Base-by-base conservation (phyloP, 2,888 invertebrate genomes). In the Ferrisia virgata region DNA sequence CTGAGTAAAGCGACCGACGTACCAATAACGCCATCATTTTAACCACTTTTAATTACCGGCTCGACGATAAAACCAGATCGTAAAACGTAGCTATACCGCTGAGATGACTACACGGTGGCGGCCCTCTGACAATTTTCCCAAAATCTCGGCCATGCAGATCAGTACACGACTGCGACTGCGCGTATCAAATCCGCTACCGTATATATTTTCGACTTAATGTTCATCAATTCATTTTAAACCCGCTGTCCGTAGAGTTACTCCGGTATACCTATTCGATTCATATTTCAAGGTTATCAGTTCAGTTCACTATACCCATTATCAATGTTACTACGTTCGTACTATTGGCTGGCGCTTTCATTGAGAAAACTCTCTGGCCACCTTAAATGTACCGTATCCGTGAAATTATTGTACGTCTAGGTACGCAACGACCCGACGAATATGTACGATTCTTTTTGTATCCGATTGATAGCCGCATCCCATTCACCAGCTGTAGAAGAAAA, bases 401-500 rank as follows among this genome's bases (percentile, higher is more conserved):
- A 64, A 64, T 64, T 64, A 53, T 22, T 9, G 6, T 22, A 53
- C 53, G 53, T n/a, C n/a, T n/a, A n/a, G n/a, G n/a, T n/a, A n/a
- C n/a, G n/a, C n/a, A n/a, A n/a, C n/a, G n/a, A n/a, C n/a, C n/a
- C 28, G 15, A 13, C 64, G 28, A 13, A 28, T 64, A 11, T 13
- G 43, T 43, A 11, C 5, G 11, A 39, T 43, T 43, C 11, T n/a
- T 5, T n/a, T 47, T n/a, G n/a, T n/a, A 15, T n/a, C 22, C 22
- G 6, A 25, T 28, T 28, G 4, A 9, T 64, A 25, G 1, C 8
- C 28, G 15, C 11, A 28, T 15, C 22, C 53, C 72, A 76, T 76
- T 76, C 33, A 76, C 72, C 72, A 76, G 5, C 72, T 76, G 72
- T 33, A 76, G 72, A 76, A 76, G 72, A 76, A 76, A 76, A 76